Base-by-base conservation (phyloP, 2,113 vertebrate species). In the Esox niger region DNA sequence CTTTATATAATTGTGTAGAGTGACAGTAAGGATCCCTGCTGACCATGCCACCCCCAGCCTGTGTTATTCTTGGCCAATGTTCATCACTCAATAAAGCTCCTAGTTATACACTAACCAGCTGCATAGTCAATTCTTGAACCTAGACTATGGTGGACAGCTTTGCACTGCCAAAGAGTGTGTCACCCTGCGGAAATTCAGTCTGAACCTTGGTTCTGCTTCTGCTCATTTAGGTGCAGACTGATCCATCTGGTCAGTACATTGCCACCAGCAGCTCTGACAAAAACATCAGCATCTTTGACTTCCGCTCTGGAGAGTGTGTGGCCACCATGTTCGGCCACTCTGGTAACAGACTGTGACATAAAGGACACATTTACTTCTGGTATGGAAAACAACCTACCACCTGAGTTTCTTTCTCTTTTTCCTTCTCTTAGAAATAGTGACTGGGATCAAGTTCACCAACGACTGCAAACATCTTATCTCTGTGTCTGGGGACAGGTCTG, bases 191-290 rank as follows among this genome's bases (percentile, higher is more conserved):
- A 0, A 6, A 1, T 25, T 6, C 15, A 52, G 4, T 7, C 6
- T 35, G 64, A 29, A 21, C 1, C 47, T 15, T 31, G 5, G 15
- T 47, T 54, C 8, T 52, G 11, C 17, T 43, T 5, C 17, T 52
- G 5, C 29, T 29, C 29, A 11, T 56, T 3, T 79, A 98, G 97
- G 94, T 99, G 35, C 95, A 98, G 83, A 94, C 92, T 0, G 97
- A 99, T 88, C 97, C 95, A 0, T 99, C 97, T 0, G 97, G 97
- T 73, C 91, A 94, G 78, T 99, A 95, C 56, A 93, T 98, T 71
- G 97, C 97, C 65, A 95, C 96, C 58, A 98, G 97, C 86, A 95
- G 94, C 88, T 98, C 97, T 0, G 92, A 98, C 82, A 99, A 99
- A 88, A 98, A 93, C 82, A 93, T 99, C 79, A 94, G 92, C 85